Base-by-base conservation (phyloP, 2,888 invertebrate genomes). In the Junonia oenone region DNA sequence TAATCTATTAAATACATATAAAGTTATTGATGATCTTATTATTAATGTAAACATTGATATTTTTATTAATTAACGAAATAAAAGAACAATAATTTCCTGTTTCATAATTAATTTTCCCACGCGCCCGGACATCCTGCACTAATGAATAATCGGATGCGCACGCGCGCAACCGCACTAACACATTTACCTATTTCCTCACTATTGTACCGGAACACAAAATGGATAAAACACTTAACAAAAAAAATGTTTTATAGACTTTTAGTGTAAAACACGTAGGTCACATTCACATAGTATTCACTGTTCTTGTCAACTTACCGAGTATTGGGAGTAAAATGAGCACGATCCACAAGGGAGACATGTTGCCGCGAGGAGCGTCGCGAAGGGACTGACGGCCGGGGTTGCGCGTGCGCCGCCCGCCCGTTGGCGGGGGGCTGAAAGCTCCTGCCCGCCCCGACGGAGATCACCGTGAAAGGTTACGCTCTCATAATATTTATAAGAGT, bases 301-400 rank as follows among this genome's bases (percentile, higher is more conserved):
- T 58, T 26, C 26, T 43, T 43, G 13, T 43, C 1, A 68, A 88
- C 89, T 89, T 89, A 90, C 89, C 89, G 80, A 90, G 76, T 60
- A 87, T 72, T 75, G 89, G 89, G 84, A 90, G 87, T 76, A 89
- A 79, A 68, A 82, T 76, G 61, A 90, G 76, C 71, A 87, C 79
- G 73, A 88, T 77, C 89, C 89, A 90, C 81, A 87, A 71, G 73
- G 78, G 81, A 81, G 80, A 83, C 89, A 90, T 90, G 88, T 78
- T 80, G 81, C 76, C 86, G 85, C 88, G 78, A 74, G 74, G 76
- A 73, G 75, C 75, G 83, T 73, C 84, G 85, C 87, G 86, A 71
- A 74, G 67, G 78, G 78, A 89, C 88, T 89, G 88, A 43, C 45
- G 38, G 53, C 40, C 50, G 48, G 62, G 61, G 61, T 58, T 55